Evolutionary conservation across 2,888 invertebrate species (phyloP).

Genomic region (Epinotia demarniana): DNA sequence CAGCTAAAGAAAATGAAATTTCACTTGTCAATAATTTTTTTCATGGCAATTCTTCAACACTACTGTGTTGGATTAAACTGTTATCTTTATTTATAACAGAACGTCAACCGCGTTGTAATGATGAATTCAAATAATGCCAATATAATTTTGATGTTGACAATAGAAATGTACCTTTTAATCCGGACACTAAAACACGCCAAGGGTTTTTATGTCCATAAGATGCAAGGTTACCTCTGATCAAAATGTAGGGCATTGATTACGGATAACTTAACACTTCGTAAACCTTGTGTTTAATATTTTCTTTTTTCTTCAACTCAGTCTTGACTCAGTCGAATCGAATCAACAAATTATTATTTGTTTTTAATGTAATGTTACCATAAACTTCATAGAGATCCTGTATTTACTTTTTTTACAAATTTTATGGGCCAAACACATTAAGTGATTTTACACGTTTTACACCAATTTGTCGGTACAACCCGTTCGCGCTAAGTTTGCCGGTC

Average conservation of each 20-base stretch:
- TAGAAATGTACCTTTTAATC: conserved; percentile 88
- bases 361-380: background rate
- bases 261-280: conserved; percentile 53
- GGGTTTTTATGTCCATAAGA: conserved; percentile 94
- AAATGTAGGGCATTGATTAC: conserved; percentile 94
- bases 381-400: background rate
- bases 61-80: background rate
- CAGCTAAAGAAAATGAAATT: conserved; percentile 77
- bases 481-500: no score
- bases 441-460: no score
- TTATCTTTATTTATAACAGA: conserved; percentile 5
- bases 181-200: conserved; percentile 94
- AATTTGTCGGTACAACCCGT: no score
- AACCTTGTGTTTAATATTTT: conserved; percentile 9
- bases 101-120: background rate
- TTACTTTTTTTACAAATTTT: background rate
- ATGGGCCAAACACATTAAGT: no score
- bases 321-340: background rate
- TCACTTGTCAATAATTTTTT: conserved; percentile 10
- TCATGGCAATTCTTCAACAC: background rate
- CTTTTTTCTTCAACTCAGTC: conserved; percentile 1
- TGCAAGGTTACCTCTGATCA: conserved; percentile 94
- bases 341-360: conserved; percentile 23
- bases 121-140: conserved; percentile 22
- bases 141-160: conserved; percentile 34